Evolutionary conservation across 2,888 invertebrate species (phyloP), one percentile per base, ranked within the genome.

Genomic region (Cephonodes hylas): DNA sequence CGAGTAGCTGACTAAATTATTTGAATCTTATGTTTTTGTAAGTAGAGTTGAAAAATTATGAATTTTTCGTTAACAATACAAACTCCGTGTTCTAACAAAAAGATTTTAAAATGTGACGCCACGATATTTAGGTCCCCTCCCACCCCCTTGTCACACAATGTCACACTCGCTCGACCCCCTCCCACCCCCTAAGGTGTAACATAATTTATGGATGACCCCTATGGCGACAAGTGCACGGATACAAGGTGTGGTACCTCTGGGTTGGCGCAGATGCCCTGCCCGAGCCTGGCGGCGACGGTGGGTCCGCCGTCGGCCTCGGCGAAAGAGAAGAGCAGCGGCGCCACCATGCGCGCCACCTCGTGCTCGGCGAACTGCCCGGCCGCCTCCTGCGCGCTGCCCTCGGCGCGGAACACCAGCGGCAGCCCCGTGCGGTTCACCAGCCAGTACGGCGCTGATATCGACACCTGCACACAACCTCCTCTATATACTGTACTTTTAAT

Each of bases 291-390:
- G 45, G 95, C 93, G 10, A 97, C 88, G 3, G 96, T 95, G 59
- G 97, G 95, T 61, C 95, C 95, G 25, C 96, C 96, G 80, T 98
- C 98, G 42, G 96, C 95, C 85, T 99, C 98, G 2, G 97, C 95
- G 86, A 98, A 98, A 60, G 98, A 97, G 91, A 99, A 99, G 75
- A 99, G 94, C 61, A 99, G 93, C 6, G 99, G 99, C 59, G 96
- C 95, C 60, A 98, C 96, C 94, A 97, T 97, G 70, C 99, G 94
- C 10, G 98, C 99, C 73, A 96, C 94, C 92, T 99, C 99, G 84
- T 99, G 98, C 85, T 99, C 99, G 63, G 96, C 96, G 84, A 96
- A 97, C 90, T 99, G 99, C 1, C 99, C 99, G 6, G 97, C 96
- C 66, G 96, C 96, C 75, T 95, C 96, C 25, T 90, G 82, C 10